Evolutionary conservation across 2,797 vertebrate genomes (phyloP), one percentile per base, ranked within the genome.

Genomic region (Chrosomus eos): DNA sequence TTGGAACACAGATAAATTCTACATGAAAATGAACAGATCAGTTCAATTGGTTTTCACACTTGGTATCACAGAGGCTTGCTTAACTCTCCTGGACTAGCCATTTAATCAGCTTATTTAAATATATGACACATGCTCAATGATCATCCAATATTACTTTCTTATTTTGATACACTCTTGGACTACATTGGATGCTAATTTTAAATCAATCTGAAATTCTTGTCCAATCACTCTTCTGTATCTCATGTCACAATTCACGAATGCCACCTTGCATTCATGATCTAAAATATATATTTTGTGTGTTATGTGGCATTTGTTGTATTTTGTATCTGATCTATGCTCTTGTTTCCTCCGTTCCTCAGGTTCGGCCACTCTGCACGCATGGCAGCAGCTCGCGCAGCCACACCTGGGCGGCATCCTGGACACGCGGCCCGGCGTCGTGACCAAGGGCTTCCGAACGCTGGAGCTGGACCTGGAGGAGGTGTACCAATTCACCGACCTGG

Each of bases 361-460:
- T 89, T 99, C 98, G 67, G 98, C 96, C 85, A 99, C 98, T n/a
- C 95, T 99, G 86, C 98, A 99, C 89, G 98, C 99, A 21, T 99
- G 98, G 98, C 98, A 99, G 93, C 98, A 98, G 94, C 87, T 99
- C 92, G 98, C 98, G 84, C 98, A 99, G 90, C 98, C 98, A 88
- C 96, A 99, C 92, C 95, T 99, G 60, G 98, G 97, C 0, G 97
- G 97, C 66, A 96, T 99, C 90, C 94, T 99, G 91, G 98, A 99
- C 89, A 93, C 96, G 0, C 96, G 98, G 88, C 98, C 98, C 0
- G 98, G 98, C 5, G 98, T 99, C 90, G 96, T 99, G 92, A 99
- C 98, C 19, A 99, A 99, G 92, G 98, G 98, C 94, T 99, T 98
- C 93, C 94, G 97, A 88, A 97, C 96, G 1, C 91, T 96, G 78